phyloP scores from a whole-genome alignment of 2,888 invertebrate genomes.

The Zelleria hepariella region DNA sequence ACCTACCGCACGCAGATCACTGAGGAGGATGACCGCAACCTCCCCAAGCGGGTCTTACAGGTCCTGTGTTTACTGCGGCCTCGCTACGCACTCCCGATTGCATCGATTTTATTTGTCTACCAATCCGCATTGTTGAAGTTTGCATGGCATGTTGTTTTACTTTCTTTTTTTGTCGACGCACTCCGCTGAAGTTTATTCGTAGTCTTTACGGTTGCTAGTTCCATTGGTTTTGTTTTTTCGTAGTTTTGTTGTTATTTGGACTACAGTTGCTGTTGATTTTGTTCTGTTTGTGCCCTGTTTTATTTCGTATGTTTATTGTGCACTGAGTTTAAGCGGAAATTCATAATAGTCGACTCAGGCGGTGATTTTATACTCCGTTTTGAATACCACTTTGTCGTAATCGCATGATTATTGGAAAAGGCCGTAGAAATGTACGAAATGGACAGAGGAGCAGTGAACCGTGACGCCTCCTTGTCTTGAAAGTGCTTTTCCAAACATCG shows the following conservation, averaged over 20 bases:
- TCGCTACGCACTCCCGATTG: background rate
- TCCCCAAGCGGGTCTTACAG: slow-evolving; percentile 94
- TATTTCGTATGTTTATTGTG: background rate
- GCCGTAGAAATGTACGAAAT: background rate
- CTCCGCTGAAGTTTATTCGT: slow-evolving; percentile 15
- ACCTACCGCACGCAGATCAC: slow-evolving; percentile 96
- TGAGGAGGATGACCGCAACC: slow-evolving; percentile 94
- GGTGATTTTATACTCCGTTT: background rate
- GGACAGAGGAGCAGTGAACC: background rate
- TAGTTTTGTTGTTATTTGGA: slow-evolving; percentile 28
- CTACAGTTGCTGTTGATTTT: slow-evolving; percentile 7
- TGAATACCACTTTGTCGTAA: background rate
- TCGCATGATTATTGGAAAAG: background rate
- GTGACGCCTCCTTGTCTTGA: background rate
- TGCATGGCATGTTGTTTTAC: slow-evolving; percentile 63
- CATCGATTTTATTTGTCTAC: slow-evolving; percentile 10
- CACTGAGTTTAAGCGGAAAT: background rate
- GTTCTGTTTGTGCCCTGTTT: background rate
- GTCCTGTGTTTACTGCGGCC: slow-evolving; percentile 57
- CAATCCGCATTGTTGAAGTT: slow-evolving; percentile 18
- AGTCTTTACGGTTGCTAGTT: slow-evolving; percentile 38
- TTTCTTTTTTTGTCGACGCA: slow-evolving; percentile 37
- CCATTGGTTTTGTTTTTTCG: slow-evolving; percentile 24
- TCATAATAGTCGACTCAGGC: background rate
- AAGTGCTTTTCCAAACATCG: background rate